Evolutionary conservation across 53 echinoderm and acorn worm genomes (phyloP).

Genomic region (Antedon mediterranea): DNA sequence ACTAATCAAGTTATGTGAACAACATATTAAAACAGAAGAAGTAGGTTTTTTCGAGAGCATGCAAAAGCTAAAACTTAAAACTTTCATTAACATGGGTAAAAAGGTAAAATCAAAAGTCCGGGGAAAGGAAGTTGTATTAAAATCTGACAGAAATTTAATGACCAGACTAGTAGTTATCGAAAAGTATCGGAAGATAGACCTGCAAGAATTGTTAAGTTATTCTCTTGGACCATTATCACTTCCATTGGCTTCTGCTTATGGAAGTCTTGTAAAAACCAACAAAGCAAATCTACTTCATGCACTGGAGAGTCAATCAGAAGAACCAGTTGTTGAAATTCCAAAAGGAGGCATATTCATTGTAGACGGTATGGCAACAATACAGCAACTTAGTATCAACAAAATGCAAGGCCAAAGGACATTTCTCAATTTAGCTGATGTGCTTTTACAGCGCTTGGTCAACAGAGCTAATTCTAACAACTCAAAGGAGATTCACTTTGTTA

Average conservation of each 20-base stretch:
- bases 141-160: conserved; percentile 23
- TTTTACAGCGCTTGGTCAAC: conserved; percentile 14
- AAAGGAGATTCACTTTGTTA: conserved; percentile 41
- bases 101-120: background rate
- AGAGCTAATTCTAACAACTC: conserved; percentile 1
- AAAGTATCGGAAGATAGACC: conserved; percentile 16
- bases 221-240: conserved; percentile 27
- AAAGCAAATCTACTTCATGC: conserved; percentile 29
- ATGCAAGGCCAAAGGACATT: conserved; percentile 13
- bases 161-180: conserved; percentile 30
- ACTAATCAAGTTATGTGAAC: background rate
- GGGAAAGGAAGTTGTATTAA: conserved; percentile 22
- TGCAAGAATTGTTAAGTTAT: conserved; percentile 20
- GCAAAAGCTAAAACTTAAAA: conserved; percentile 29
- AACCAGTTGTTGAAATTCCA: no score
- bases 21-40: conserved; percentile 15
- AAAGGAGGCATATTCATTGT: conserved; percentile 16
- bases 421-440: conserved; percentile 11
- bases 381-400: conserved; percentile 11
- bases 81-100: conserved; percentile 15
- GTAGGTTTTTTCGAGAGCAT: conserved; percentile 11
- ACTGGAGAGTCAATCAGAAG: no score
- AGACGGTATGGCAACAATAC: conserved; percentile 29
- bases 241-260: conserved; percentile 11
- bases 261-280: conserved; percentile 24